Evolutionary conservation across 2,797 vertebrate species (phyloP).

Genomic region (Sebastes dallii): DNA sequence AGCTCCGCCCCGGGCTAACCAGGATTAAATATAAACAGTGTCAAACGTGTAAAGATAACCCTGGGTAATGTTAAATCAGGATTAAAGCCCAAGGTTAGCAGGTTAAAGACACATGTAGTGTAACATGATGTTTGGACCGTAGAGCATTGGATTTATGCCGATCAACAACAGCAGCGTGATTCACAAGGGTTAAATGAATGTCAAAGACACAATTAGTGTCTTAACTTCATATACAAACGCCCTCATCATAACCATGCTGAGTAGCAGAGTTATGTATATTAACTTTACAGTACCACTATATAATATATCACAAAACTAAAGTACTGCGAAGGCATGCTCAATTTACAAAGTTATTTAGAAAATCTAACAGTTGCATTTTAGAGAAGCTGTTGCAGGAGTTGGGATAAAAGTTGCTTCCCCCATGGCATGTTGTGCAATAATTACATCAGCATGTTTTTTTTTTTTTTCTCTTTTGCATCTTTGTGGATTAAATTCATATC

Average conservation of each 20-base stretch:
- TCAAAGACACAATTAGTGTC: background rate
- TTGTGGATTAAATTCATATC: background rate
- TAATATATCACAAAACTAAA: background rate
- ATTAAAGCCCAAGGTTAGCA: slow-evolving; percentile 8
- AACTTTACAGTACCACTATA: background rate
- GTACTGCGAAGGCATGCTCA: background rate
- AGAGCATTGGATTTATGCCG: background rate
- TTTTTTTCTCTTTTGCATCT: background rate
- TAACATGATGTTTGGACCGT: background rate
- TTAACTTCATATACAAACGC: background rate
- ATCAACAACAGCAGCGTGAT: background rate
- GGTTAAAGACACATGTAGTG: background rate
- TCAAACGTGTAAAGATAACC: slow-evolving; percentile 27
- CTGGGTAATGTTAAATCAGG: background rate
- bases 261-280: background rate
- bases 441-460: background rate
- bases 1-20: slow-evolving; percentile 5
- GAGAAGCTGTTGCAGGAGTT: background rate
- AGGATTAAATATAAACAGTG: slow-evolving; percentile 33
- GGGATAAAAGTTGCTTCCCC: background rate
- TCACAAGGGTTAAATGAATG: background rate
- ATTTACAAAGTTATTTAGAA: background rate
- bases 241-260: background rate
- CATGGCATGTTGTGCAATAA: background rate
- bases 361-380: background rate